A percentile compares a stretch with the other conserved stretches of the same genome.
Conservation (phyloP, 2,797 vertebrate genomes). For the Spinus olivaceus region DNA sequence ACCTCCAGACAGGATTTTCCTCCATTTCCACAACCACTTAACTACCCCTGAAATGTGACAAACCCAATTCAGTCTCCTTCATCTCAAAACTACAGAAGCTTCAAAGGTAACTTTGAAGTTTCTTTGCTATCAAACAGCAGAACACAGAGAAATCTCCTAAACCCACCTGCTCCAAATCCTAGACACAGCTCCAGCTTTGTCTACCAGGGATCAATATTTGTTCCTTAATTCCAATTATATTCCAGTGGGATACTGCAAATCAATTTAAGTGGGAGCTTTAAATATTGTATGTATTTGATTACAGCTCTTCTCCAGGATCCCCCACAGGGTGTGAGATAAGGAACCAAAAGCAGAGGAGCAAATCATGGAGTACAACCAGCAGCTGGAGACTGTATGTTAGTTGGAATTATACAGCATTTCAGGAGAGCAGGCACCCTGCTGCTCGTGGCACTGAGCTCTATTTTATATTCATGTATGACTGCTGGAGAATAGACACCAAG, state of each 20-base stretch:
- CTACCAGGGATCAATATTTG: background rate
- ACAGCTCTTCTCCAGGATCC: background rate
- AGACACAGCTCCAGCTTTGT: background rate
- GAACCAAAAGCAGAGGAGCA: conserved; percentile 1
- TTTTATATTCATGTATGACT: background rate
- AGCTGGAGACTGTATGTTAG: background rate
- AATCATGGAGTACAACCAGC: background rate
- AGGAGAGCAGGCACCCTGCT: background rate
- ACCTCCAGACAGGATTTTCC: background rate
- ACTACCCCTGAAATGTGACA: background rate
- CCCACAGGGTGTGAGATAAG: background rate
- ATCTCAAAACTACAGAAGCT: background rate
- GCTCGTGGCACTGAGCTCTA: background rate
- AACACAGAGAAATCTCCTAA: background rate
- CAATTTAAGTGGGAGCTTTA: background rate
- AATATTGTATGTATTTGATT: background rate
- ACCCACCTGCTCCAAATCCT: background rate
- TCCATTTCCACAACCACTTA: background rate
- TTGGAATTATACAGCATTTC: background rate
- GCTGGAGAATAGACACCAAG: background rate
- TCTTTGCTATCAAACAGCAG: background rate
- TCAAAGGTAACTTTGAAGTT: conserved; percentile 34
- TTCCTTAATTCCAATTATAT: background rate
- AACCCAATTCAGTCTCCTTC: background rate
- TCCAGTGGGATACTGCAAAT: background rate